A percentile compares a stretch with the other conserved stretches of the same genome.
Conservation (phyloP, 2,113 vertebrate genomes). For the Campylomormyrus tamandua region DNA sequence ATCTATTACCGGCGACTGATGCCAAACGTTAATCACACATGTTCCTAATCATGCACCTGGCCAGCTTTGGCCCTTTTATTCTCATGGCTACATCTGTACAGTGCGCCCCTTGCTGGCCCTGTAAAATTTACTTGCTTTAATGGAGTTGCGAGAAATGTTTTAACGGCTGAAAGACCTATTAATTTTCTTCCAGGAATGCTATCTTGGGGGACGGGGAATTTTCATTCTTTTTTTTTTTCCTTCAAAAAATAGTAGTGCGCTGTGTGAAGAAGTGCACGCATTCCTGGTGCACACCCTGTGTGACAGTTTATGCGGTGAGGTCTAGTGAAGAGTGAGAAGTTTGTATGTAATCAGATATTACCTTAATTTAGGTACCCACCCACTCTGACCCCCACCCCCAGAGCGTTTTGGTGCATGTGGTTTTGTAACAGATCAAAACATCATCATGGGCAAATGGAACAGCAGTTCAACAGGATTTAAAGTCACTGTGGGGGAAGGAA, state of each 20-base stretch:
- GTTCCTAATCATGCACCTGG: conserved; percentile 9
- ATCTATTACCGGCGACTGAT: neutral
- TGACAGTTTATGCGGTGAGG: neutral
- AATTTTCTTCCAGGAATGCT: conserved; percentile 1
- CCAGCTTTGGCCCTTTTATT: neutral
- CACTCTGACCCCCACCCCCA: neutral
- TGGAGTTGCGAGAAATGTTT: neutral
- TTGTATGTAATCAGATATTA: neutral
- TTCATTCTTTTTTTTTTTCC: neutral
- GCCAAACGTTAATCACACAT: neutral
- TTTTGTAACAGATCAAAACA: neutral
- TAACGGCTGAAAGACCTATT: neutral
- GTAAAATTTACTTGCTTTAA: neutral
- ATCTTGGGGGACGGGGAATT: neutral
- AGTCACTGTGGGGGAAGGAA: neutral
- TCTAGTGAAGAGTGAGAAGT: neutral
- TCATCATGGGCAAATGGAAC: neutral
- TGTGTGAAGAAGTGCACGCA: neutral
- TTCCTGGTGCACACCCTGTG: neutral
- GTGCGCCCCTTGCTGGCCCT: neutral
- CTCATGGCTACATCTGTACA: neutral
- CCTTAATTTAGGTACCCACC: neutral
- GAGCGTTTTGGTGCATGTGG: neutral
- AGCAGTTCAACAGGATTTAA: neutral
- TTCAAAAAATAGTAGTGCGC: neutral